These are phyloP conservation scores for Cirrhinus molitorella DNA, from an alignment of 2,797 vertebrate genomes.

Conservation along the genomic window DNA sequence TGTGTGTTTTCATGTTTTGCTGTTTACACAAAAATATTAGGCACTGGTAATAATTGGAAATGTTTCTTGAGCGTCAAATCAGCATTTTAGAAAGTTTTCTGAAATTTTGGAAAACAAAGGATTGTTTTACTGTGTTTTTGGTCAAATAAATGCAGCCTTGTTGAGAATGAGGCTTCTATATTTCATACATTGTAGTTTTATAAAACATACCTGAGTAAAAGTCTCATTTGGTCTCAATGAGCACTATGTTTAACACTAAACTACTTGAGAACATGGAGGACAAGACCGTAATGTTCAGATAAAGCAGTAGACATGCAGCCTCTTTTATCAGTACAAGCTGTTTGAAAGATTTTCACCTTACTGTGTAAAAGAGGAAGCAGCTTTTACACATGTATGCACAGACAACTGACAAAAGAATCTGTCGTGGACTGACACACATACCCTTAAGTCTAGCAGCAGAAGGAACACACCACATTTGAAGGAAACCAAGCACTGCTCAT, in stretches of 20 bases:
- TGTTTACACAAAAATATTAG: background rate
- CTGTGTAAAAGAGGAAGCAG: background rate
- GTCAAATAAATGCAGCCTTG: background rate
- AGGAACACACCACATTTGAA: too few relatives aligned
- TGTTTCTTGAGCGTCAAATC: background rate
- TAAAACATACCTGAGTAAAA: background rate
- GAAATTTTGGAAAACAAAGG: background rate
- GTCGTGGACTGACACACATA: slow-evolving; percentile 28
- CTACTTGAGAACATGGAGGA: background rate
- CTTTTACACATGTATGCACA: slow-evolving; percentile 36
- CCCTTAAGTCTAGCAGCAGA: too few relatives aligned
- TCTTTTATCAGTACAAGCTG: slow-evolving; percentile 64
- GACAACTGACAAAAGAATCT: slow-evolving; percentile 37
- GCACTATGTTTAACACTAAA: background rate
- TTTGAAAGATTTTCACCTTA: background rate
- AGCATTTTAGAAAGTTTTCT: background rate
- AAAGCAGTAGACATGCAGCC: slow-evolving; percentile 8
- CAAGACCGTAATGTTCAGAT: background rate
- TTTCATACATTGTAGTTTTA: background rate
- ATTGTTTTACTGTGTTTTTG: background rate
- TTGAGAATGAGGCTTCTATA: background rate
- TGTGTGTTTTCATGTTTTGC: background rate
- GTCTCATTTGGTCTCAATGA: background rate
- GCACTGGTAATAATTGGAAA: background rate
- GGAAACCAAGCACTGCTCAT: too few relatives aligned